These are phyloP conservation scores for Lasioglossum oenotherae DNA, from an alignment of 2,888 invertebrate species.

Conservation along the genomic window DNA sequence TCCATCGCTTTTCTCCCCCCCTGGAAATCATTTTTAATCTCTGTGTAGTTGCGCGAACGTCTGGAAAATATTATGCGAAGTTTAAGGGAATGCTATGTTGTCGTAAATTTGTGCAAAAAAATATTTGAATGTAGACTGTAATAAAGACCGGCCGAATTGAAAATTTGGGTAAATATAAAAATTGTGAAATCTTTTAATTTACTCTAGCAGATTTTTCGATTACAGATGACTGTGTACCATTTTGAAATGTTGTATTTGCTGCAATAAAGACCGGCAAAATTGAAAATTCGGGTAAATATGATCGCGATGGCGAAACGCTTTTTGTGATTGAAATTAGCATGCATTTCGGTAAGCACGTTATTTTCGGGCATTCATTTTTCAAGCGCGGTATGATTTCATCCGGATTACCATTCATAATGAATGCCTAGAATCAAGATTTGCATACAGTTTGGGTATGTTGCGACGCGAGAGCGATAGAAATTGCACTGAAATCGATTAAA, in stretches of 20 bases:
- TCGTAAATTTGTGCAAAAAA: no score
- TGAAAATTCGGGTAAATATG: neutral
- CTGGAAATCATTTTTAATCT: neutral
- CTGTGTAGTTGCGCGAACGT: neutral
- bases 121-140: no score
- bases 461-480: conserved; percentile 17
- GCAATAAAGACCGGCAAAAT: neutral
- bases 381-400: neutral
- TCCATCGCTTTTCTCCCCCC: neutral
- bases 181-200: no score
- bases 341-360: neutral
- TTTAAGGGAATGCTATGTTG: neutral
- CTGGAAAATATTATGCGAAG: neutral
- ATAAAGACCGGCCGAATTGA: no score
- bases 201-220: no score
- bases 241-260: neutral
- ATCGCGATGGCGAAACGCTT: neutral
- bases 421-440: conserved; percentile 1
- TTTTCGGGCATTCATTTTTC: neutral
- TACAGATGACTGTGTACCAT: no score
- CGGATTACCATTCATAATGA: conserved; percentile 6
- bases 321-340: neutral
- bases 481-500: conserved; percentile 11
- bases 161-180: no score
- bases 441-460: conserved; percentile 10